Conservation (phyloP, 92 coral and sea anemone genomes). For the Siderastrea radians region DNA sequence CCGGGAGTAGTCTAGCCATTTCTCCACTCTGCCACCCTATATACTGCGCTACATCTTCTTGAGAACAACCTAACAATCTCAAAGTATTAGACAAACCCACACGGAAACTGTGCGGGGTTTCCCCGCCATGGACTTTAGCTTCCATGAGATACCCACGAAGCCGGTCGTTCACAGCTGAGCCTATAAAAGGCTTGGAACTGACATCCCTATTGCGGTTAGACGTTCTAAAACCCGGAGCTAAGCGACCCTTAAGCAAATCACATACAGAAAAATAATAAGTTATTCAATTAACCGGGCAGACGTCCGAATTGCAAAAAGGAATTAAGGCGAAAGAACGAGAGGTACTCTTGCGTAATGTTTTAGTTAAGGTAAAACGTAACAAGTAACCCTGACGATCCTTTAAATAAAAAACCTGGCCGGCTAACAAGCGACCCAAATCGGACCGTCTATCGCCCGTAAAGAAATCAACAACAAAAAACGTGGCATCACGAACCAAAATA, state of each 20-base stretch:
- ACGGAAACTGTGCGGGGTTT: constrained; percentile 66
- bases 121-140: constrained; percentile 29
- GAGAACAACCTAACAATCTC: constrained; percentile 52
- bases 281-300: constrained; percentile 51
- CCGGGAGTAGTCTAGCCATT: constrained; percentile 7
- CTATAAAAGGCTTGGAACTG: constrained; percentile 39
- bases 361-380: constrained; percentile 41
- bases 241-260: neutral
- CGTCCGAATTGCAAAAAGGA: constrained; percentile 13
- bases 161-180: constrained; percentile 50
- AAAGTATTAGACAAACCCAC: constrained; percentile 65
- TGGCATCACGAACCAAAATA: constrained; percentile 2
- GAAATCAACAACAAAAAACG: constrained; percentile 30
- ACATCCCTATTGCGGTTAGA: constrained; percentile 44
- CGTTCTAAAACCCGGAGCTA: constrained; percentile 44
- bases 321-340: constrained; percentile 38
- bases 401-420: constrained; percentile 22
- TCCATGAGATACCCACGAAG: constrained; percentile 44
- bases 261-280: constrained; percentile 51
- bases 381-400: constrained; percentile 42
- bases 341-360: constrained; percentile 8
- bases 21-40: constrained; percentile 56
- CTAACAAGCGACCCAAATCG: constrained; percentile 51
- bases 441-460: constrained; percentile 53
- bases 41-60: constrained; percentile 30